phyloP scores from a whole-genome alignment of 1,140 invertebrate genomes.

The Melanaphis sacchari region DNA sequence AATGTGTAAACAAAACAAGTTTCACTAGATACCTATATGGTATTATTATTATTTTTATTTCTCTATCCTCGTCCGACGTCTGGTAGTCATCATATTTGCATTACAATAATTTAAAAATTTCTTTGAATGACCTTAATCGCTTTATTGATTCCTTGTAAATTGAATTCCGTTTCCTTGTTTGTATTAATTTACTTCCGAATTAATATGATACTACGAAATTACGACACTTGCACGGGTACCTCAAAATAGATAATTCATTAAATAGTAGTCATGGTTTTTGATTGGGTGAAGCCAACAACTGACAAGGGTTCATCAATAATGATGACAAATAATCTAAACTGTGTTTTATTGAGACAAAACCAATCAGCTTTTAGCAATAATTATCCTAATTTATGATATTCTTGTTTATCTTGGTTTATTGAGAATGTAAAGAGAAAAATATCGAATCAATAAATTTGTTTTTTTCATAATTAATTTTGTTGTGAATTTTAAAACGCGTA shows the following conservation, averaged over 20 bases:
- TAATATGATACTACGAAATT: neutral
- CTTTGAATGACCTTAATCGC: slow-evolving; percentile 4
- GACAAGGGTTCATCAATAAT: too few relatives aligned
- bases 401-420: neutral
- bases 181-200: neutral
- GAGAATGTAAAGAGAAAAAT: neutral
- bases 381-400: neutral
- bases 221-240: neutral
- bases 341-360: neutral
- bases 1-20: slow-evolving; percentile 52
- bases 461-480: neutral
- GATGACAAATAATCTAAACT: neutral
- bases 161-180: neutral
- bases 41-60: neutral
- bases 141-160: neutral
- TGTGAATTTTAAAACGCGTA: neutral
- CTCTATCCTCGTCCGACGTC: neutral
- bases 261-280: too few relatives aligned
- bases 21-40: neutral
- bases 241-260: too few relatives aligned
- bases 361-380: neutral
- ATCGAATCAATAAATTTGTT: neutral
- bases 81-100: neutral
- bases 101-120: neutral
- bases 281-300: too few relatives aligned